Conservation (phyloP, 2,797 vertebrate species). For the Propithecus perrieri region DNA sequence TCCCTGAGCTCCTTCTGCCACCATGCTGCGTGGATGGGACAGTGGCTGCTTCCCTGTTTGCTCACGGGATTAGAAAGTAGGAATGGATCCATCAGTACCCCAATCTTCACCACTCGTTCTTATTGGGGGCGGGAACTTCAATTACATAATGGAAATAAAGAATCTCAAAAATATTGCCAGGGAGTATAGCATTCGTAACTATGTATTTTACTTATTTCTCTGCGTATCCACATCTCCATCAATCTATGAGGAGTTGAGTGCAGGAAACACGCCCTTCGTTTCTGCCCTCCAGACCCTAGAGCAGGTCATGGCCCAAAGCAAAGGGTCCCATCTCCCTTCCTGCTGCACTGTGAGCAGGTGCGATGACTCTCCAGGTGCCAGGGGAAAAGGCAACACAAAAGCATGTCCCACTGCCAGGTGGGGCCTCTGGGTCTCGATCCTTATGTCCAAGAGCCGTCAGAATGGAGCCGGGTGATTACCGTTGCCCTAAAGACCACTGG, state of each 20-base stretch:
- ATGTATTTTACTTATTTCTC: background rate
- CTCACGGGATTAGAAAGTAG: accelerated
- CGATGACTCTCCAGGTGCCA: background rate
- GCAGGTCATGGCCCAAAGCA: background rate
- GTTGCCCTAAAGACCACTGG: background rate
- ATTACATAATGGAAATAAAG: background rate
- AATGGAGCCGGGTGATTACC: accelerated
- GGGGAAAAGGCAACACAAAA: background rate
- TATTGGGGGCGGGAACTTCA: background rate
- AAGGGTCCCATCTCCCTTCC: background rate
- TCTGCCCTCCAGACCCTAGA: background rate
- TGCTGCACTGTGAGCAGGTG: background rate
- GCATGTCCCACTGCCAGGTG: accelerated
- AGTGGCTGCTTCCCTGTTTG: background rate
- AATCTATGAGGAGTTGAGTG: accelerated
- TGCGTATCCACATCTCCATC: accelerated
- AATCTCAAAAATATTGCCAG: background rate
- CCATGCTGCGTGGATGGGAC: accelerated
- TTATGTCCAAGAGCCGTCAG: accelerated
- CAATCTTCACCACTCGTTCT: accelerated
- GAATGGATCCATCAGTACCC: too few relatives aligned
- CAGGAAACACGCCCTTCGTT: background rate
- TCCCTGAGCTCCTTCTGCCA: background rate
- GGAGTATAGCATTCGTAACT: background rate
- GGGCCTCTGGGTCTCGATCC: accelerated